Evolutionary conservation across 1,140 invertebrate species (phyloP).

Genomic region (roundworm (Caenorhabditis elegans)): DNA sequence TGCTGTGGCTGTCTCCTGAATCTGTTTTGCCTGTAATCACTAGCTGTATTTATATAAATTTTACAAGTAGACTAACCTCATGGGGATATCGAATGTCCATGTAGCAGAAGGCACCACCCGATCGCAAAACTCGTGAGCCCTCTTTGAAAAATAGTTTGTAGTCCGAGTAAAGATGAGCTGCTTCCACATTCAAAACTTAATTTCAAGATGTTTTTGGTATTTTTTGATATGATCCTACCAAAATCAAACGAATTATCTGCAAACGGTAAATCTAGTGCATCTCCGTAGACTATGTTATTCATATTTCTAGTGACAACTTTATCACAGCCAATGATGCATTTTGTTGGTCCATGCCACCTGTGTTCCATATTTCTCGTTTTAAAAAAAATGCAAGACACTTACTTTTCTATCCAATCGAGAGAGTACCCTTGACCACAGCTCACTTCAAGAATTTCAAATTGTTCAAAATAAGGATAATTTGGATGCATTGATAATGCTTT

Average conservation of each 20-base stretch:
- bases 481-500: conserved; percentile 29
- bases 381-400: not conserved
- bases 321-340: conserved; percentile 5
- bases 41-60: too few relatives aligned
- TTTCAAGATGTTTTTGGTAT: not conserved
- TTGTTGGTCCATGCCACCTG: not conserved
- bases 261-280: conserved; percentile 1
- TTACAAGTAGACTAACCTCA: conserved; percentile 15
- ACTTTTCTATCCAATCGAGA: conserved; percentile 31
- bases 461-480: not conserved
- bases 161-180: conserved; percentile 27
- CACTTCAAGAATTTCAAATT: conserved; percentile 9
- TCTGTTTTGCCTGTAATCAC: not conserved
- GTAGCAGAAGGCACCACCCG: conserved; percentile 29
- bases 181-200: conserved; percentile 38
- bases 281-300: conserved; percentile 13
- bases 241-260: not conserved
- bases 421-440: conserved; percentile 30
- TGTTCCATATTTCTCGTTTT: not conserved
- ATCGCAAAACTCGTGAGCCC: not conserved
- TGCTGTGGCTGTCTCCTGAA: not conserved
- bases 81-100: conserved; percentile 16
- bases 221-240: not conserved
- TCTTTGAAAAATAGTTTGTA: conserved; percentile 32
- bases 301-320: not conserved